Base-by-base conservation (phyloP, 2,113 vertebrate species). In the Lampris megalopsis region DNA sequence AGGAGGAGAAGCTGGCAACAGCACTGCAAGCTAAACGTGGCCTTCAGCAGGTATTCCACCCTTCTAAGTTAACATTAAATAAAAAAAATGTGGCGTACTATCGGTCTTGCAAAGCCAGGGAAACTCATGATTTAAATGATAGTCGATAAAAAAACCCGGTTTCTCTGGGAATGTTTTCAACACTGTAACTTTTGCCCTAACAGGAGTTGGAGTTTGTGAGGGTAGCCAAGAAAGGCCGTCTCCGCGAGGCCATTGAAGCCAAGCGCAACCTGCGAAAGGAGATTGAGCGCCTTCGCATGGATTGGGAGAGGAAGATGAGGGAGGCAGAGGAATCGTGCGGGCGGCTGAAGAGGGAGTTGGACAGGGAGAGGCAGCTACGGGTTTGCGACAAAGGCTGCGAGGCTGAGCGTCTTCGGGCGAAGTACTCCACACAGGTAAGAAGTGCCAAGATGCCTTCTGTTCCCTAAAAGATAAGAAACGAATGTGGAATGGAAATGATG, bases 181-280 rank as follows among this genome's bases (percentile, higher is more conserved):
- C 5, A 7, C 3, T 6, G 1, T 3, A 8, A 7, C 2, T 10
- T 1, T 36, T 69, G 4, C 10, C 38, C 38, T 65, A 41, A 10
- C 78, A 99, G 98, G 98, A 99, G 90, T 88, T 99, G 86, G 97
- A 99, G 92, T 98, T 98, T 86, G 94, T 99, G 7, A 85, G 95
- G 0, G 97, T 98, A 86, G 97, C 97, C 40, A 99, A 99, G 93
- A 99, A 98, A 40, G 97, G 98, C 72, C 97, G 97, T 73, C 94
- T 99, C 72, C 93, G 97, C 72, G 97, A 99, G 69, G 98, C 98
- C 0, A 97, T 98, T 0, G 98, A 99, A 84, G 96, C 97, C 1
- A 99, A 98, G 80, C 96, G 96, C 60, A 97, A 96, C 90, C 88
- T 99, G 68, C 89, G 97, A 60, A 98, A 98, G 65, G 97, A 99